Conservation (phyloP, 2,888 invertebrate species). For the Rotaria socialis region DNA sequence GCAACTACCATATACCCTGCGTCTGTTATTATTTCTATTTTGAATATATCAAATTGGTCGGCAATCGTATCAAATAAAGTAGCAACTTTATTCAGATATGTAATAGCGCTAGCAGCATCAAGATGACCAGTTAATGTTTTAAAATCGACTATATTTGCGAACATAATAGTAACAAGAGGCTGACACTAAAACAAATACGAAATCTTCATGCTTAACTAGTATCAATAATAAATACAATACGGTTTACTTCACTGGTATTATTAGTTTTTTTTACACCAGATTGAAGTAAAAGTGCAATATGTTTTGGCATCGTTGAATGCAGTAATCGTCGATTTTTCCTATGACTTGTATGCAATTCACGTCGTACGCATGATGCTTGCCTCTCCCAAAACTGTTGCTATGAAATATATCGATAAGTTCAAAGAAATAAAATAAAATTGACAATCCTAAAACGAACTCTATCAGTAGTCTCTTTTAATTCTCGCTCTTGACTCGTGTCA, state of each 20-base stretch:
- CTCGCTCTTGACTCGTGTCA: slow-evolving; percentile 72
- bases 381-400: slow-evolving; percentile 40
- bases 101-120: slow-evolving; percentile 37
- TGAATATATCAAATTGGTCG: slow-evolving; percentile 78
- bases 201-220: not conserved
- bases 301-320: slow-evolving; percentile 39
- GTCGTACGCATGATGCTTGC: not conserved
- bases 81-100: slow-evolving; percentile 35
- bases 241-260: slow-evolving; percentile 36
- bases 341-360: slow-evolving; percentile 36
- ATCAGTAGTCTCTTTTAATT: slow-evolving; percentile 37
- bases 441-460: slow-evolving; percentile 35
- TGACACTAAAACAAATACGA: not conserved
- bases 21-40: slow-evolving; percentile 86
- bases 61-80: slow-evolving; percentile 62
- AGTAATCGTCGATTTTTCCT: slow-evolving; percentile 32
- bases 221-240: too few relatives aligned
- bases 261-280: slow-evolving; percentile 36
- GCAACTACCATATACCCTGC: slow-evolving; percentile 81
- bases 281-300: slow-evolving; percentile 41
- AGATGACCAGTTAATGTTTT: slow-evolving; percentile 29
- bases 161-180: slow-evolving; percentile 40
- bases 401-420: not conserved
- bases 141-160: slow-evolving; percentile 38
- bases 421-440: not conserved